These are phyloP conservation scores for Psittacula cyanocephala DNA, from an alignment of 2,113 vertebrate genomes.

Conservation along the genomic window DNA sequence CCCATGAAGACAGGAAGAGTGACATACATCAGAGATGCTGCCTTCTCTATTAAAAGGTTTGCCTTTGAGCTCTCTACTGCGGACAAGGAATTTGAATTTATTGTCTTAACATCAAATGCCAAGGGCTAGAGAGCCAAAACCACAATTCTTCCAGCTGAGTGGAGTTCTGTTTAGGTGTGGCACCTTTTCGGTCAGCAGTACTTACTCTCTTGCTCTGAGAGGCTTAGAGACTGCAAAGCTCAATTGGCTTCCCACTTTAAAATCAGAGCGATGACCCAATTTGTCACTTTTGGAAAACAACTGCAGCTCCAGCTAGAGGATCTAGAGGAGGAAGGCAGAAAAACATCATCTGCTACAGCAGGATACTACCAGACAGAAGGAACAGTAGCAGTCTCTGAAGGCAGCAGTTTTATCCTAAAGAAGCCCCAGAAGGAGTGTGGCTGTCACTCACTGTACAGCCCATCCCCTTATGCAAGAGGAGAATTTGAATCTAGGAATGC, in stretches of 20 bases:
- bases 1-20: not conserved
- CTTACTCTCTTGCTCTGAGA: not conserved
- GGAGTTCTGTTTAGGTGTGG: not conserved
- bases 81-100: not conserved
- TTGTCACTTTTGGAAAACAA: conserved; percentile 35
- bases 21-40: not conserved
- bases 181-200: not conserved
- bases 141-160: not conserved
- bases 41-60: not conserved
- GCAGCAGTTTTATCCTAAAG: not conserved
- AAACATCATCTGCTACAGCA: not conserved
- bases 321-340: not conserved
- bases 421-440: not conserved
- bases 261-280: conserved; percentile 26
- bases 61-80: not conserved
- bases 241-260: not conserved
- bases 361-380: not conserved
- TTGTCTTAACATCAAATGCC: not conserved
- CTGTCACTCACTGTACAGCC: not conserved
- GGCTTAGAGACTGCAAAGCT: not conserved
- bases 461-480: not conserved
- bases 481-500: not conserved
- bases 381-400: not conserved
- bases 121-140: not conserved
- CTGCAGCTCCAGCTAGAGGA: conserved; percentile 21